Conservation (phyloP, 1,140 invertebrate genomes). For the Scaptomyza montana region DNA sequence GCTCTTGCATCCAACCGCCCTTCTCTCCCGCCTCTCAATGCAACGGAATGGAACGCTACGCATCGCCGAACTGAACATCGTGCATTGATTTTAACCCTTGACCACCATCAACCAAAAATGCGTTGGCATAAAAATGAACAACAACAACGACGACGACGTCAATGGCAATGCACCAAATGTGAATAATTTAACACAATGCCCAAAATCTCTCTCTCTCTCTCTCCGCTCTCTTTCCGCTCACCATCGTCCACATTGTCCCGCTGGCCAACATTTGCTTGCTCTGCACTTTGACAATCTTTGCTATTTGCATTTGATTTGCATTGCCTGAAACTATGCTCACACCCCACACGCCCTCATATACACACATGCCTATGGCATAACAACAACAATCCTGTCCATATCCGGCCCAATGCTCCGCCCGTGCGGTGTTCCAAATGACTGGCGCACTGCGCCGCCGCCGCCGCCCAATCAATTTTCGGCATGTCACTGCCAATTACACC, state of each 20-base stretch:
- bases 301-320: slow-evolving; percentile 82
- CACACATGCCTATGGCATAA: slow-evolving; percentile 20
- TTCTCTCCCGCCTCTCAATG: slow-evolving; percentile 1
- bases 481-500: slow-evolving; percentile 82
- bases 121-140: slow-evolving; percentile 55
- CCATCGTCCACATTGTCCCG: slow-evolving; percentile 5
- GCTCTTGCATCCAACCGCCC: neutral
- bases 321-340: slow-evolving; percentile 58
- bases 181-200: slow-evolving; percentile 74
- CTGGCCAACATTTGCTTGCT: slow-evolving; percentile 51
- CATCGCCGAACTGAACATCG: slow-evolving; percentile 51
- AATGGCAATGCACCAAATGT: slow-evolving; percentile 67
- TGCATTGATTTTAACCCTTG: slow-evolving; percentile 53
- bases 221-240: neutral
- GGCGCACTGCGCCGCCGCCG: slow-evolving; percentile 61
- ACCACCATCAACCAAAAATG: slow-evolving; percentile 36
- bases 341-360: slow-evolving; percentile 15
- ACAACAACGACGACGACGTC: slow-evolving; percentile 2
- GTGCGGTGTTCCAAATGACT: slow-evolving; percentile 55
- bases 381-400: slow-evolving; percentile 7
- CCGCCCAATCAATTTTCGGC: slow-evolving; percentile 77
- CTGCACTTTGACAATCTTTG: slow-evolving; percentile 78
- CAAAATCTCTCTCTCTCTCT: neutral
- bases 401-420: slow-evolving; percentile 3
- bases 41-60: slow-evolving; percentile 10